Conservation (phyloP, 2,888 invertebrate genomes). For the Myopa tessellatipennis region DNA sequence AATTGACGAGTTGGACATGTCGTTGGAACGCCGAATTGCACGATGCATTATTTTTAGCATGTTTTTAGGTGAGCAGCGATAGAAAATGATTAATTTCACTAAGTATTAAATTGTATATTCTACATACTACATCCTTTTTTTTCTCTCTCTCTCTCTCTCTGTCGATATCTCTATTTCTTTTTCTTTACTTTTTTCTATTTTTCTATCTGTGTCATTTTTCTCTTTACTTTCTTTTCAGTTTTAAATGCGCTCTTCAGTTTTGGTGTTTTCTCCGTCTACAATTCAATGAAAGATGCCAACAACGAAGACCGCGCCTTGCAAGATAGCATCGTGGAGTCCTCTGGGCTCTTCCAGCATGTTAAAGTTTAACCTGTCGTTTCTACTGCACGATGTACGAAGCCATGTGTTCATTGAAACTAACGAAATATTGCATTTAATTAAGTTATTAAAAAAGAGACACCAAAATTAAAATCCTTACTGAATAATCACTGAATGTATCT, state of each 20-base stretch:
- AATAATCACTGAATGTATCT: too few species aligned
- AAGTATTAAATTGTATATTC: too few species aligned
- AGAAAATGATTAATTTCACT: too few species aligned
- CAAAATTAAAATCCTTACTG: slow-evolving; percentile 36
- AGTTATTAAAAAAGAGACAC: slow-evolving; percentile 25
- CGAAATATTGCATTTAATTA: slow-evolving; percentile 39
- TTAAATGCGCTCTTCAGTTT: slow-evolving; percentile 59
- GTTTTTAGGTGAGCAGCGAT: slow-evolving; percentile 51
- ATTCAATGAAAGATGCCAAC: slow-evolving; percentile 56
- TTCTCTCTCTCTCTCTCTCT: background rate
- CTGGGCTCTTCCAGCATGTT: slow-evolving; percentile 63
- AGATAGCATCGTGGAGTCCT: slow-evolving; percentile 60
- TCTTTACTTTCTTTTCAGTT: slow-evolving; percentile 48
- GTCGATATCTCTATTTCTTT: background rate
- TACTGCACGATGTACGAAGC: background rate
- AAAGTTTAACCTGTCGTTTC: slow-evolving; percentile 54
- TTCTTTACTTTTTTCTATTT: background rate
- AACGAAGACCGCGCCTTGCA: slow-evolving; percentile 59
- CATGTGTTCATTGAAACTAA: slow-evolving; percentile 22
- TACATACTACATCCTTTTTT: too few species aligned
- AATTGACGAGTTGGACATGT: slow-evolving; percentile 61
- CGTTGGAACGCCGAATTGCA: slow-evolving; percentile 61
- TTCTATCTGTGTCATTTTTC: background rate
- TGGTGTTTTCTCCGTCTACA: slow-evolving; percentile 60
- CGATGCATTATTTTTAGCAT: slow-evolving; percentile 61